phyloP scores from a whole-genome alignment of 2,113 vertebrate genomes.

The Australoheros scitulus region DNA sequence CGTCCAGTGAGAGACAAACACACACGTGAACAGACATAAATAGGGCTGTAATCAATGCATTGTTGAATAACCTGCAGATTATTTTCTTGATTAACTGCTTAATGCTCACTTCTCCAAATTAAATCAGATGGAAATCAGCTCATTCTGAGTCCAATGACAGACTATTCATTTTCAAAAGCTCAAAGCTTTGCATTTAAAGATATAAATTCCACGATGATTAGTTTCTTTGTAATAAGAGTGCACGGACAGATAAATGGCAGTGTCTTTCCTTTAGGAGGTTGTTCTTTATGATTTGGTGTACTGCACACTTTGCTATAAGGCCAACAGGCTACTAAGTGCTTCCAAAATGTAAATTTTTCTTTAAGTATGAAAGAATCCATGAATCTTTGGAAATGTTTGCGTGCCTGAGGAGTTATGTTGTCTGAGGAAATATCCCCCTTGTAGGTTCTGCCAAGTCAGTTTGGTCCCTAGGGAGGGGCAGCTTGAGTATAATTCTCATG shows the following conservation, averaged over 20 bases:
- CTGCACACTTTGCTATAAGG: background rate
- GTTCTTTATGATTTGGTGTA: background rate
- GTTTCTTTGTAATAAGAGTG: background rate
- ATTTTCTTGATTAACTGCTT: background rate
- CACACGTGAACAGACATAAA: background rate
- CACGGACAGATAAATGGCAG: background rate
- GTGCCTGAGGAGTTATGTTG: background rate
- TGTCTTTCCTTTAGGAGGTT: rapidly evolving
- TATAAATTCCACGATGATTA: background rate
- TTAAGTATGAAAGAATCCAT: background rate
- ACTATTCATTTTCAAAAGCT: background rate
- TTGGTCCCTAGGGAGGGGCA: background rate
- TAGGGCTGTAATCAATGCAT: background rate
- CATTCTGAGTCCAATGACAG: background rate
- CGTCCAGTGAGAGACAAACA: constrained; percentile 86
- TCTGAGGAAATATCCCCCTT: background rate
- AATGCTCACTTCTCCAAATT: background rate
- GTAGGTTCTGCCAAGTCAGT: background rate
- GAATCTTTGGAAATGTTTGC: background rate
- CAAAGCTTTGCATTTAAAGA: background rate
- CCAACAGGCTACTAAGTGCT: background rate
- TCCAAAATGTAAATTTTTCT: background rate
- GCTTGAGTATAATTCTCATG: background rate
- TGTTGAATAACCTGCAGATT: background rate
- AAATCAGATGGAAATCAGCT: background rate